Percentiles rank a stretch among this genome's conserved stretches.
Conservation (phyloP, 2,113 vertebrate species). For the Leptobrachium ailaonicum region DNA sequence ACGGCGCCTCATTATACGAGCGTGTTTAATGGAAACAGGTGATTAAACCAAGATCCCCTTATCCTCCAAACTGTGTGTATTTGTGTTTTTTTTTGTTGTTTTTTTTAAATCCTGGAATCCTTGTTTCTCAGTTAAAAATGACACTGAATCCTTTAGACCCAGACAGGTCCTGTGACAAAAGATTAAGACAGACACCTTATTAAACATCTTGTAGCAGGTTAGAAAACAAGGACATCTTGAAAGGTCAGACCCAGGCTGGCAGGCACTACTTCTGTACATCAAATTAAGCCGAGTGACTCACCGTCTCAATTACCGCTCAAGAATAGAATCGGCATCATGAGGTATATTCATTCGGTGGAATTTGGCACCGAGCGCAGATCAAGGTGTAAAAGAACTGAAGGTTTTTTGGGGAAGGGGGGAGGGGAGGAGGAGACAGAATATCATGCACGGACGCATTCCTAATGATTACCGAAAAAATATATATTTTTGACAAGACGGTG, state of each 20-base stretch:
- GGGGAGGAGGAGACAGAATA: no score
- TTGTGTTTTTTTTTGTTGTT: no score
- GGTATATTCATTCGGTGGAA: constrained; percentile 38
- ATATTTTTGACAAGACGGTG: no score
- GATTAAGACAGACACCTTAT: constrained; percentile 48
- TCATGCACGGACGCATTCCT: no score
- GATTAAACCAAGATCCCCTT: constrained; percentile 7
- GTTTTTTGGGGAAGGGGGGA: neutral
- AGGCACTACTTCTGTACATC: constrained; percentile 46
- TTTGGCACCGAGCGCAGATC: constrained; percentile 38
- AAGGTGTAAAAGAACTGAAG: constrained; percentile 24
- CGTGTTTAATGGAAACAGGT: constrained; percentile 14
- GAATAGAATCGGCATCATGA: constrained; percentile 29
- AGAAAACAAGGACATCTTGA: constrained; percentile 47
- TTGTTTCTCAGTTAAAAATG: constrained; percentile 39
- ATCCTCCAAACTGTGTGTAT: neutral
- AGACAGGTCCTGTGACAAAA: constrained; percentile 41
- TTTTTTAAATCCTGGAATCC: constrained; percentile 22
- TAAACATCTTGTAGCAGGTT: constrained; percentile 49
- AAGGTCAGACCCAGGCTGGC: constrained; percentile 44
- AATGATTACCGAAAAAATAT: no score
- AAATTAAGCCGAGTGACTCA: constrained; percentile 44
- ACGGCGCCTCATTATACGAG: neutral
- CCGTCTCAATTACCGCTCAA: constrained; percentile 43
- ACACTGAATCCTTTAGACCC: constrained; percentile 37